Base-by-base conservation (phyloP, 2,888 invertebrate species). In the Noctua comes region DNA sequence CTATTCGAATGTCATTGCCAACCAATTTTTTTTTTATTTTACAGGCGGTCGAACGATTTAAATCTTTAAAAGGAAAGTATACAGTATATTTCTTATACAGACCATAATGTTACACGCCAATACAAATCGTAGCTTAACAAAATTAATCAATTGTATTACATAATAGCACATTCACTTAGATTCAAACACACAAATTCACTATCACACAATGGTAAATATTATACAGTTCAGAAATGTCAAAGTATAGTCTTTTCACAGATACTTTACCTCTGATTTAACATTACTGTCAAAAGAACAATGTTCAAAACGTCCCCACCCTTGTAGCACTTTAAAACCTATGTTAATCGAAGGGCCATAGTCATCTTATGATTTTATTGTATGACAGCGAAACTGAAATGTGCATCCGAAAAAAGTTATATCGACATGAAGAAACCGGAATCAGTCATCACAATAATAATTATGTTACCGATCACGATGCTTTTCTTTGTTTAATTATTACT, bases 71-170 rank as follows among this genome's bases (percentile, higher is more conserved):
- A 59, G 6, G 27, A 7, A 59, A 1, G 10, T 72, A 54, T 2
- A 18, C 1, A 36, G 6, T 40, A 27, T 43, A 62, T 31, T 48
- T 21, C 48, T 27, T 1, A 0, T 54, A 36, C 27, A 77, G 54
- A 79, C 36, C 57, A 79, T 69, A 59, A 79, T 51, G 51, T 31
- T 51, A 62, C n/a, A 62, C 48, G 59, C 71, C 48, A 62, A 51
- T 77, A 70, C 40, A 43, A 80, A 36, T 21, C 16, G 7, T 43
- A 27, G 40, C 46, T n/a, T 43, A 43, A 51, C 7, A 27, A 31
- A 74, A 59, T 31, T n/a, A 40, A 48, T 40, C n/a, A 59, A 13
- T n/a, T 48, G 13, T 64, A 27, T 5, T 7, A 48, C 31, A 21
- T 46, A n/a, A 36, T 71, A 36, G 16, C 43, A 79, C 24, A 71